Base-by-base conservation (phyloP, 2,113 vertebrate genomes). In the Periophthalmus modestus region DNA sequence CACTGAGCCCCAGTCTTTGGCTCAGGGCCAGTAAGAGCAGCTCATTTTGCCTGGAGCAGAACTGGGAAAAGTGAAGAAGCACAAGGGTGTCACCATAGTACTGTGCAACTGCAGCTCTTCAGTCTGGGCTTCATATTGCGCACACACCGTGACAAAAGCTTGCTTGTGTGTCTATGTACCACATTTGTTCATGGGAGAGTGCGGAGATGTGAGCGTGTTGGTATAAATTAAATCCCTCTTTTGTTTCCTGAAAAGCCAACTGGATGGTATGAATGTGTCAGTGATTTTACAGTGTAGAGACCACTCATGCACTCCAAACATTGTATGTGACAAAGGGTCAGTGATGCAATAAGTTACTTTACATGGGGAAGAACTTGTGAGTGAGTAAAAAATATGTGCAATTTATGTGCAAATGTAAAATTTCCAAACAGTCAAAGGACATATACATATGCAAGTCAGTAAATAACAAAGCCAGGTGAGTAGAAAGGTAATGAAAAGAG, bases 211-310 rank as follows among this genome's bases (percentile, higher is more conserved):
- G 61, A 57, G 68, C 68, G 52, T 10, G 76, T 72, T 23, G n/a
- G 62, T 23, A 65, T 10, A 73, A 71, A 90, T 82, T 80, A 89
- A 90, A 90, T 86, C 82, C 89, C 87, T 87, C 85, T 77, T 91
- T 91, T 91, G 90, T 91, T 86, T 82, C 82, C 69, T 28, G 85
- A 84, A 82, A 87, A 88, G 74, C 69, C 39, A 18, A 82, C 72
- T 62, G 67, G 63, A 16, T 12, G 46, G 34, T 62, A 23, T 70
- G 74, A 80, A 73, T 68, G 72, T 66, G 69, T 39, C 18, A 2
- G 18, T 43, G 62, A 65, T 39, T 43, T 43, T 65, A 65, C 36
- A 65, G 19, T 65, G 62, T 5, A 43, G 34, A 65, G 16, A 19
- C 18, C 19, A 65, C 24, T 39, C 33, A 65, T n/a, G 34, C 19